A percentile compares a stretch with the other conserved stretches of the same genome.
These are phyloP conservation scores for Drosophila mettleri DNA, from an alignment of 2,888 invertebrate species.

Conservation along the genomic window DNA sequence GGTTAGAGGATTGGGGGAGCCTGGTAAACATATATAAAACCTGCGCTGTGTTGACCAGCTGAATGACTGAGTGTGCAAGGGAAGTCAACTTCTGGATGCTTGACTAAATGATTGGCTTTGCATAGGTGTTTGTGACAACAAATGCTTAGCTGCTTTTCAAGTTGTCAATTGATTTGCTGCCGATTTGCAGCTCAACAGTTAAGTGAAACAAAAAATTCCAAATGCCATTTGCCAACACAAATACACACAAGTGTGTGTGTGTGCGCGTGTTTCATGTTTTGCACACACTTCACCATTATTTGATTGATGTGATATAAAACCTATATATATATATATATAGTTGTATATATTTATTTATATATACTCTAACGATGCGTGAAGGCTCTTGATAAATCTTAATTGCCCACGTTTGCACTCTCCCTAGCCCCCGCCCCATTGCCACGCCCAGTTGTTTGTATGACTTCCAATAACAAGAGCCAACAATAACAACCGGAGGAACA, in stretches of 20 bases:
- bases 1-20: not conserved
- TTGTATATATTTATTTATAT: not conserved
- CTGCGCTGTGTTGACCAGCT: conserved; percentile 6
- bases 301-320: conserved; percentile 41
- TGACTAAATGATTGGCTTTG: conserved; percentile 45
- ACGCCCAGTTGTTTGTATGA: conserved; percentile 16
- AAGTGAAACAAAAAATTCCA: conserved; percentile 51
- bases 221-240: conserved; percentile 20
- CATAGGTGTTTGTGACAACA: conserved; percentile 18
- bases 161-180: conserved; percentile 65
- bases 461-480: conserved; percentile 16
- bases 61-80: conserved; percentile 33
- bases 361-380: conserved; percentile 41
- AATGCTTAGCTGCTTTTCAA: conserved; percentile 64
- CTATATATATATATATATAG: not conserved
- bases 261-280: conserved; percentile 13
- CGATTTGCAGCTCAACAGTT: conserved; percentile 35
- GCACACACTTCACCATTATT: conserved; percentile 16
- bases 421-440: not conserved
- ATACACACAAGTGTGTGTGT: not conserved
- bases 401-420: conserved; percentile 57
- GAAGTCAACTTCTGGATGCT: conserved; percentile 41
- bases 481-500: conserved; percentile 25
- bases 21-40: not conserved
- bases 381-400: conserved; percentile 61